Evolutionary conservation across 1,140 invertebrate species (phyloP).

Genomic region (Bacillus rossius): DNA sequence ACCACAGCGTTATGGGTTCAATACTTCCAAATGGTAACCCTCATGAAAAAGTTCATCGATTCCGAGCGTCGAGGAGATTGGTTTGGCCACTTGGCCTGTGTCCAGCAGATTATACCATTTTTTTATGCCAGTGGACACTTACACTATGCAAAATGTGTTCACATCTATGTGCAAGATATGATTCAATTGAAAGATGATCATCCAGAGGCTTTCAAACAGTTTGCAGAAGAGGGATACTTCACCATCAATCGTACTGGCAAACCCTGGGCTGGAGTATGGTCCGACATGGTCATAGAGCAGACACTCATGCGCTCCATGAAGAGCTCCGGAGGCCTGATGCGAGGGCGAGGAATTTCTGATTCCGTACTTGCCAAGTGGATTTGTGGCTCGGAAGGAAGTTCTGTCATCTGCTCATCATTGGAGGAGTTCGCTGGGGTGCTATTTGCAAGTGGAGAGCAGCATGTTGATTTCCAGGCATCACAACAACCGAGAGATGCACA

Average conservation of each 20-base stretch:
- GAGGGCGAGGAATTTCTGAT: too few relatives aligned
- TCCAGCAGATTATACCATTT: neutral
- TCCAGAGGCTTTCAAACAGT: neutral
- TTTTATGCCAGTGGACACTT: constrained; percentile 8
- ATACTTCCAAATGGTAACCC: constrained; percentile 1
- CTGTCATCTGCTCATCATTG: too few relatives aligned
- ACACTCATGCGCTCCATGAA: too few relatives aligned
- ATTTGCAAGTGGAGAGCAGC: too few relatives aligned
- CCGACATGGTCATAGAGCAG: too few relatives aligned
- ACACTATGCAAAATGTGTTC: constrained; percentile 4
- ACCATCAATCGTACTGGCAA: neutral
- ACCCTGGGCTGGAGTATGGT: neutral
- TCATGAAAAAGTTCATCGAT: constrained; percentile 3
- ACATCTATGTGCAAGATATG: constrained; percentile 1
- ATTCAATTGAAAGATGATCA: neutral
- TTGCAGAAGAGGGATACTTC: constrained; percentile 1
- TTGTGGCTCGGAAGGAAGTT: too few relatives aligned
- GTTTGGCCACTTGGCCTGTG: neutral
- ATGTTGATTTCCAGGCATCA: too few relatives aligned
- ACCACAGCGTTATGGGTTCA: constrained; percentile 4
- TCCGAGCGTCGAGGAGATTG: neutral
- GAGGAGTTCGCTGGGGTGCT: too few relatives aligned
- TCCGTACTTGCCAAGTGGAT: too few relatives aligned
- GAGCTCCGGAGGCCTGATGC: too few relatives aligned
- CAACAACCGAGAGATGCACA: too few relatives aligned